Evolutionary conservation across 1,140 invertebrate genomes (phyloP).

Genomic region (Coelopa frigida): DNA sequence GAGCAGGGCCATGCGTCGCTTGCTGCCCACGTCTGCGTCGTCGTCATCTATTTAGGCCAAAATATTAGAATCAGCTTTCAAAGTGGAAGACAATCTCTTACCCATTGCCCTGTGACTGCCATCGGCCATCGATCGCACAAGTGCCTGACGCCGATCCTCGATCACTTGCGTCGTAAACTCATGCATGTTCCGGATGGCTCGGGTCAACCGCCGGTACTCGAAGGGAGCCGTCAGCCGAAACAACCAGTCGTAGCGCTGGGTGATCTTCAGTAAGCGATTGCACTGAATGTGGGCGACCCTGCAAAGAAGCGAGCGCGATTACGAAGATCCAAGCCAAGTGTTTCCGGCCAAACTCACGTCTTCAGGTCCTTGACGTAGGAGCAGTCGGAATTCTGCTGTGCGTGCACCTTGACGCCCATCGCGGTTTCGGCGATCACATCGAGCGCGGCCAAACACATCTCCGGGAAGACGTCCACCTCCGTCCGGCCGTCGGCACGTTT

Average conservation of each 20-base stretch:
- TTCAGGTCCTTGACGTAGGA: slow-evolving; percentile 65
- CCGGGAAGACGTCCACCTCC: slow-evolving; percentile 21
- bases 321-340: slow-evolving; percentile 25
- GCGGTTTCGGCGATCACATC: slow-evolving; percentile 59
- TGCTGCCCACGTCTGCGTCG: slow-evolving; percentile 20
- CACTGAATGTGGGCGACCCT: slow-evolving; percentile 24
- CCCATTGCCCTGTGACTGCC: background rate
- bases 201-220: slow-evolving; percentile 48
- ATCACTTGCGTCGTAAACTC: slow-evolving; percentile 57
- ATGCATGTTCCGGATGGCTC: slow-evolving; percentile 57
- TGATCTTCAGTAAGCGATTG: slow-evolving; percentile 26
- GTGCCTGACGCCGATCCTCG: slow-evolving; percentile 25
- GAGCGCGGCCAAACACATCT: slow-evolving; percentile 27
- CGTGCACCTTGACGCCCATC: slow-evolving; percentile 71
- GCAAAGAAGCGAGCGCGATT: slow-evolving; percentile 40
- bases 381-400: slow-evolving; percentile 59
- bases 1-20: slow-evolving; percentile 57
- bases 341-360: slow-evolving; percentile 49
- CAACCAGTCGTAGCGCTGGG: slow-evolving; percentile 24
- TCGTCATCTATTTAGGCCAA: background rate
- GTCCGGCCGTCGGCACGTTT: slow-evolving; percentile 29
- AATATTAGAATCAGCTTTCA: too few species aligned
- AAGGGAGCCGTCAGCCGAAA: slow-evolving; percentile 29
- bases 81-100: too few species aligned
- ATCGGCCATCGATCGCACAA: background rate